Evolutionary conservation across 2,797 vertebrate genomes (phyloP), one percentile per base, ranked within the genome.

Genomic region (Acrocephalus scirpaceus): DNA sequence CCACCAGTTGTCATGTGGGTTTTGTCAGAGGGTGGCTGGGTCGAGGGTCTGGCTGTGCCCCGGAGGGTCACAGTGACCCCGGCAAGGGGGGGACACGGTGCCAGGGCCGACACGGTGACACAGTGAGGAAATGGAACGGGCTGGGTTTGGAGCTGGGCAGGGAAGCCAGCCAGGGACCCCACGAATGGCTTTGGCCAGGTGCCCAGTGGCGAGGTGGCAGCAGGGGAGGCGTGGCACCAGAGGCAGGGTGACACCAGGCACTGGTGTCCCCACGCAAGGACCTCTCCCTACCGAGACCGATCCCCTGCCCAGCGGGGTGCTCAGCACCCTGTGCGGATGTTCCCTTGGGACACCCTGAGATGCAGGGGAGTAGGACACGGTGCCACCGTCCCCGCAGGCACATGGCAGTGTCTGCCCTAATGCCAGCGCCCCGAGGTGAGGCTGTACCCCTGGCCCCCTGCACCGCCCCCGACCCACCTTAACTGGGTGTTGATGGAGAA

Each of bases 111-210:
- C 0, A 32, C 45, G 13, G 40, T 32, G 40, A 9, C 25, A 10
- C 40, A 13, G 1, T 0, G 32, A 44, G 53, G 19, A 30, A 15
- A 30, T 0, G 11, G 50, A 20, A 21, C 12, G 0, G 1, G 30
- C 29, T 13, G 70, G 42, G 30, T 50, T 22, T 17, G 3, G 13
- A 11, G 30, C 23, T 27, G 20, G 47, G 30, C 7, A 0, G 5
- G 30, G 27, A 27, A 30, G 9, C 27, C 71, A 42, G 23, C 13
- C 45, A 13, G 14, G 25, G 65, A 77, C 9, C 11, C 54, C 54
- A 10, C 13, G 54, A 10, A n/a, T 14, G 51, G 17, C 56, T 18
- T 14, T 32, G 5, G 6, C 15, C 18, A 6, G 16, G 14, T 25
- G 26, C 27, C 62, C 73, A 13, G 54, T 12, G 30, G 1, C 1